These are phyloP conservation scores for Ormyrus labotus DNA, from an alignment of 2,888 invertebrate genomes.

Conservation along the genomic window DNA sequence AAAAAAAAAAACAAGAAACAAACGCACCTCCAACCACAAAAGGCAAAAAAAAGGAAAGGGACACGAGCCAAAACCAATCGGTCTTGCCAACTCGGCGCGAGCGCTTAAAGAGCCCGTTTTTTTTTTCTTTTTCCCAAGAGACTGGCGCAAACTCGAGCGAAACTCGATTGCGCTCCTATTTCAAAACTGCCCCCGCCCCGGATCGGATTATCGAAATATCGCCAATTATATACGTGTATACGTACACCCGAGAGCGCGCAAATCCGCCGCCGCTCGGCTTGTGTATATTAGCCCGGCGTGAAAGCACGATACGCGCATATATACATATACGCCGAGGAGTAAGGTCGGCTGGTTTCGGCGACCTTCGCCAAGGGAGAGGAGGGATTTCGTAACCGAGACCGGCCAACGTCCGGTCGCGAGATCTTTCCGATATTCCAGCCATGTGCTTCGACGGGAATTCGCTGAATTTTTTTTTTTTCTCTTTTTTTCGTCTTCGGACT, in stretches of 20 bases:
- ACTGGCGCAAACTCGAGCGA: not conserved
- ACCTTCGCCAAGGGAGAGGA: constrained; percentile 28
- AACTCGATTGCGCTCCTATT: not conserved
- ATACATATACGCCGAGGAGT: not conserved
- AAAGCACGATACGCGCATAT: not conserved
- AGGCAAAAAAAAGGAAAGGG: not conserved
- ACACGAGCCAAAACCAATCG: not conserved
- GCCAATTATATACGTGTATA: not conserved
- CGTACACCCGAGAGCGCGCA: not conserved
- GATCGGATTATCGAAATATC: constrained; percentile 33
- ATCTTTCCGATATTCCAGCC: not conserved
- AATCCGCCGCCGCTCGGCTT: not conserved
- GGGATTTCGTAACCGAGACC: constrained; percentile 31
- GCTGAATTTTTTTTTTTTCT: constrained; percentile 10
- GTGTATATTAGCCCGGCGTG: not conserved
- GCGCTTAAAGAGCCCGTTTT: not conserved
- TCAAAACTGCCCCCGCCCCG: constrained; percentile 7
- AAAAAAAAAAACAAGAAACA: not conserved
- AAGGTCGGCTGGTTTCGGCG: constrained; percentile 41
- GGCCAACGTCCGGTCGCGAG: constrained; percentile 7
- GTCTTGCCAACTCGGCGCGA: not conserved
- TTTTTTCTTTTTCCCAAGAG: not conserved
- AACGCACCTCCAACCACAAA: not conserved
- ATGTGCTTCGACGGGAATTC: no score
- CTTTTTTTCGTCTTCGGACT: not conserved